Conservation (phyloP, 2,113 vertebrate genomes). For the Odontophorus gujanensis region DNA sequence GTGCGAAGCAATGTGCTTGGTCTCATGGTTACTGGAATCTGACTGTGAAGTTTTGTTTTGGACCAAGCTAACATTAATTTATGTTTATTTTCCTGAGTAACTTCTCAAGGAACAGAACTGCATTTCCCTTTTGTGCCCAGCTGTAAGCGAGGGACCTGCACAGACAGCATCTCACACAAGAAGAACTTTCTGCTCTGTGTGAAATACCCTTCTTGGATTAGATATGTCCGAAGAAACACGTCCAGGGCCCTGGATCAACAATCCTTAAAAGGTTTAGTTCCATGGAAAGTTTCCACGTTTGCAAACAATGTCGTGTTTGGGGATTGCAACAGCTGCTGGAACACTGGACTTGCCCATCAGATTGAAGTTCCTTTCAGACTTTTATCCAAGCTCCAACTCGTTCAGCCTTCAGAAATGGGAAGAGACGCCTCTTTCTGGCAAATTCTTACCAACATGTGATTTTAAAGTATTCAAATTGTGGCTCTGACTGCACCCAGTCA, state of each 20-base stretch:
- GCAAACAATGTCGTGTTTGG: not conserved
- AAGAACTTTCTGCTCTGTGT: not conserved
- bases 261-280: not conserved
- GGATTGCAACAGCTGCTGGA: not conserved
- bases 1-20: not conserved
- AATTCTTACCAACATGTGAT: conserved; percentile 35
- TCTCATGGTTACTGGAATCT: not conserved
- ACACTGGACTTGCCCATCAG: not conserved
- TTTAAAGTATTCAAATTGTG: not conserved
- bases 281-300: not conserved
- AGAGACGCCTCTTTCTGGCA: conserved; percentile 59
- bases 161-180: not conserved
- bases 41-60: not conserved
- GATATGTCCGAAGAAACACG: not conserved
- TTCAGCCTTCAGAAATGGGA: conserved; percentile 18
- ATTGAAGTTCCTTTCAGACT: not conserved
- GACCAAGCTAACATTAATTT: not conserved
- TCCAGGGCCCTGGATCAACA: not conserved
- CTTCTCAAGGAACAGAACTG: not conserved
- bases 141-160: not conserved
- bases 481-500: not conserved
- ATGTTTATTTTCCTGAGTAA: not conserved
- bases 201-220: not conserved
- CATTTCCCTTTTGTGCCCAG: not conserved
- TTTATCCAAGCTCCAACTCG: not conserved